Conservation (phyloP, 2,113 vertebrate genomes). For the Setophaga petechia region DNA sequence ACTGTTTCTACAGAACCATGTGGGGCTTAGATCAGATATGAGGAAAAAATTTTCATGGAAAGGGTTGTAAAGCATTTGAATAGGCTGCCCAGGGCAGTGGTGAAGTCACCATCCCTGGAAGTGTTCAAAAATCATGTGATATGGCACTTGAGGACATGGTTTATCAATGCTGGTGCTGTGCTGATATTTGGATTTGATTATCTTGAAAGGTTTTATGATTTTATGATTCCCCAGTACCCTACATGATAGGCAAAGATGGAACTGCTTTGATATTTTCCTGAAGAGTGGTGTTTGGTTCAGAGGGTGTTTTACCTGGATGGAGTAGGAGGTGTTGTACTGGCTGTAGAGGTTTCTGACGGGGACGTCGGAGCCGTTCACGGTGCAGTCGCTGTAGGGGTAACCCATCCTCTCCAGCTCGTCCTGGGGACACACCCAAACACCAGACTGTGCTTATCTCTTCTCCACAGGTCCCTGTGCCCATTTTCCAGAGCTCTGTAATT, state of each 20-base stretch:
- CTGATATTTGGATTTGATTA: neutral
- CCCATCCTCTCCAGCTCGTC: slow-evolving; percentile 78
- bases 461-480: fast-evolving
- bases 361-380: slow-evolving; percentile 74
- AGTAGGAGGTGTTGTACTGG: slow-evolving; percentile 72
- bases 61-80: neutral
- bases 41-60: neutral
- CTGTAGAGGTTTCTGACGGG: slow-evolving; percentile 73
- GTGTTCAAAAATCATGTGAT: neutral
- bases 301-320: slow-evolving; percentile 70
- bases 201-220: neutral
- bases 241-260: neutral
- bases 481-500: neutral
- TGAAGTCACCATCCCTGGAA: neutral
- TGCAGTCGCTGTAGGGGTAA: slow-evolving; percentile 77
- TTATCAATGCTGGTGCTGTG: neutral
- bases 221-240: neutral
- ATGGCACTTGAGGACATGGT: neutral
- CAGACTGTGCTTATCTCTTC: fast-evolving
- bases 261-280: neutral
- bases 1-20: neutral
- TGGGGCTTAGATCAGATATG: neutral
- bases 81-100: neutral
- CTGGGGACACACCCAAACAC: slow-evolving; percentile 24
- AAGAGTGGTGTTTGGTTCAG: neutral